phyloP scores from a whole-genome alignment of 2,797 vertebrate species.

The Phrynocephalus forsythii region DNA sequence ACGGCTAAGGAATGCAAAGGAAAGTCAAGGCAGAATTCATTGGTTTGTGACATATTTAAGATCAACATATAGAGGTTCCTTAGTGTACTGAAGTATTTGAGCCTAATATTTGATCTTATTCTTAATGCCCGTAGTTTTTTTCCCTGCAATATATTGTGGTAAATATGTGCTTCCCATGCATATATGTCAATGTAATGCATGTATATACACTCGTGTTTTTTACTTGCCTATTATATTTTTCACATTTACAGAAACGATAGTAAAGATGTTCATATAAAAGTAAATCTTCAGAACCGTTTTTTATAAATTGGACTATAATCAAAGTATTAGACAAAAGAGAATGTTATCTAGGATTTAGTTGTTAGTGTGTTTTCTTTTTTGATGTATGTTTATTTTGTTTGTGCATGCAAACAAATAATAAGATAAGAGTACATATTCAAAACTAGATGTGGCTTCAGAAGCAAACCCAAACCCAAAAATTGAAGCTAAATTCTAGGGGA shows the following conservation, averaged over 20 bases:
- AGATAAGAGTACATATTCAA: background rate
- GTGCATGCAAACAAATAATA: no score
- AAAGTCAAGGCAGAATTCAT: background rate
- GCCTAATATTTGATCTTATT: background rate
- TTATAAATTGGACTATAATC: background rate
- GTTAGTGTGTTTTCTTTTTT: background rate
- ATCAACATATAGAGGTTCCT: constrained; percentile 3
- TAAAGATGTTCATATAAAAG: background rate
- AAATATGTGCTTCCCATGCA: background rate
- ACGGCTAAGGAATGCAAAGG: constrained; percentile 9
- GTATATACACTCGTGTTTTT: background rate
- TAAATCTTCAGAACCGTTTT: background rate
- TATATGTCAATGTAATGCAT: background rate
- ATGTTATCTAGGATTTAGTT: background rate
- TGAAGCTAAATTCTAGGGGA: constrained; percentile 32
- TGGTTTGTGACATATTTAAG: constrained; percentile 4
- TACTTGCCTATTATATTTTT: background rate
- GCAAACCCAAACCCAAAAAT: constrained; percentile 1
- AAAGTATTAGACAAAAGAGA: background rate
- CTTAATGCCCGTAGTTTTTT: background rate
- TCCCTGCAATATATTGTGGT: background rate
- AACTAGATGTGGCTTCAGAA: background rate
- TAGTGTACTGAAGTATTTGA: background rate
- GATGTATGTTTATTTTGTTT: constrained; percentile 17
- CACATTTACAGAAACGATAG: background rate